These are phyloP conservation scores for Micromussa lordhowensis DNA, from an alignment of 92 coral and sea anemone species.

Conservation along the genomic window DNA sequence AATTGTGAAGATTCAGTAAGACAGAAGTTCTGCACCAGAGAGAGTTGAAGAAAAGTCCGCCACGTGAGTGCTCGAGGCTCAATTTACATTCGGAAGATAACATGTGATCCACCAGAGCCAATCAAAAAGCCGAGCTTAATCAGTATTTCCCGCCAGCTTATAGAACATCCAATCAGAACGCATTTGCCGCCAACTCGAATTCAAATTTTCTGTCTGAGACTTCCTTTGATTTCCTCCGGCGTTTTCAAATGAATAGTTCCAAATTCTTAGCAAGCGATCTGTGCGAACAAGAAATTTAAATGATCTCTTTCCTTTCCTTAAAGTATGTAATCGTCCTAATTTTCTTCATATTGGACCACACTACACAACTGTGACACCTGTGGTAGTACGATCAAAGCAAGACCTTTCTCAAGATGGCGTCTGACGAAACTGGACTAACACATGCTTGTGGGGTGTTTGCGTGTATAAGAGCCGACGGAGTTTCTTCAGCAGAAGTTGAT, in stretches of 20 bases:
- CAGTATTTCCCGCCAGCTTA: neutral
- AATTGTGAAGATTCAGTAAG: neutral
- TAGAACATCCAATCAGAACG: constrained; percentile 6
- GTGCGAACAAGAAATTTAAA: neutral
- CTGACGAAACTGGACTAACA: constrained; percentile 63
- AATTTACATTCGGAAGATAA: neutral
- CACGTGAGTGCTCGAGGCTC: constrained; percentile 22
- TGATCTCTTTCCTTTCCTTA: neutral
- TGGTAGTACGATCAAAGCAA: neutral
- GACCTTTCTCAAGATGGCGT: constrained; percentile 40
- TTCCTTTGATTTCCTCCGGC: neutral
- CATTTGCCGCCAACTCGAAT: constrained; percentile 16
- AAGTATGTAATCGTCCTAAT: neutral
- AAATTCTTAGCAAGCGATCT: neutral
- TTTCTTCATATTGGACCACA: neutral
- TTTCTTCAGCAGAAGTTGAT: constrained; percentile 77
- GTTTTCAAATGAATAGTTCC: neutral
- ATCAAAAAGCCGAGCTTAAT: constrained; percentile 6
- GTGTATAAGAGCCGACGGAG: constrained; percentile 88
- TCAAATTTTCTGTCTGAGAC: neutral
- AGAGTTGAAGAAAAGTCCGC: neutral
- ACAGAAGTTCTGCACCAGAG: neutral
- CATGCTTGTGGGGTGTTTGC: constrained; percentile 96
- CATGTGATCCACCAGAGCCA: constrained; percentile 30
- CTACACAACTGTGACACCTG: neutral